A percentile compares a stretch with the other conserved stretches of the same genome.
Evolutionary conservation across 2,888 invertebrate genomes (phyloP).

Genomic region (Tyria jacobaeae): DNA sequence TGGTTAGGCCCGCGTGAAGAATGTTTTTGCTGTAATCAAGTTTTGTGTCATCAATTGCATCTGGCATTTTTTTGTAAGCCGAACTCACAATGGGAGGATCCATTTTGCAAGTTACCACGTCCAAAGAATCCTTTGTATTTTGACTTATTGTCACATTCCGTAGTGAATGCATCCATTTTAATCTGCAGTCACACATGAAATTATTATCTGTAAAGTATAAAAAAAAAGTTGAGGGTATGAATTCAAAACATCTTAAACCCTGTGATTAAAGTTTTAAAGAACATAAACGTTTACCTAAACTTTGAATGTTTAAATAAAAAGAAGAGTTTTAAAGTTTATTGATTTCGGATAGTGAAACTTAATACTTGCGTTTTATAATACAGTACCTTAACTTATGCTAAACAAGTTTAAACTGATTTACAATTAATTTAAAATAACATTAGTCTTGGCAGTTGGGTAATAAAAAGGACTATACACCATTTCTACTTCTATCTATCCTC

Average conservation of each 20-base stretch:
- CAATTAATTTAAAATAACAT: constrained; percentile 50
- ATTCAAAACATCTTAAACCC: not conserved
- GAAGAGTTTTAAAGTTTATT: not conserved
- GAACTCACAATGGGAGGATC: constrained; percentile 83
- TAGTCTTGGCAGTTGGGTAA: too few species aligned
- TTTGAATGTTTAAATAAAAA: not conserved
- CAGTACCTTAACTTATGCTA: too few species aligned
- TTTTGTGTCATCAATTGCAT: constrained; percentile 64
- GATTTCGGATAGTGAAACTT: not conserved
- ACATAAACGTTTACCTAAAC: not conserved
- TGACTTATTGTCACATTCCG: constrained; percentile 91
- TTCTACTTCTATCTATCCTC: constrained; percentile 54
- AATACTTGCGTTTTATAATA: not conserved
- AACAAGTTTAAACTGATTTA: constrained; percentile 38
- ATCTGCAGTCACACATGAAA: constrained; percentile 93
- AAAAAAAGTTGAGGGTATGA: constrained; percentile 12
- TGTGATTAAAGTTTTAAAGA: not conserved
- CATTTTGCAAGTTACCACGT: constrained; percentile 90
- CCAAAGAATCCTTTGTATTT: constrained; percentile 89
- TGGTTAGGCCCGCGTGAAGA: constrained; percentile 71
- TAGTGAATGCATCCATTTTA: constrained; percentile 92
- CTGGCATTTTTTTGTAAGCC: constrained; percentile 80
- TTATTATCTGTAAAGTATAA: constrained; percentile 90
- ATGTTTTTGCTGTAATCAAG: constrained; percentile 74
- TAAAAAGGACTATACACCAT: constrained; percentile 58